These are phyloP conservation scores for Drosophila helvetica DNA, from an alignment of 2,888 invertebrate species.

Conservation along the genomic window DNA sequence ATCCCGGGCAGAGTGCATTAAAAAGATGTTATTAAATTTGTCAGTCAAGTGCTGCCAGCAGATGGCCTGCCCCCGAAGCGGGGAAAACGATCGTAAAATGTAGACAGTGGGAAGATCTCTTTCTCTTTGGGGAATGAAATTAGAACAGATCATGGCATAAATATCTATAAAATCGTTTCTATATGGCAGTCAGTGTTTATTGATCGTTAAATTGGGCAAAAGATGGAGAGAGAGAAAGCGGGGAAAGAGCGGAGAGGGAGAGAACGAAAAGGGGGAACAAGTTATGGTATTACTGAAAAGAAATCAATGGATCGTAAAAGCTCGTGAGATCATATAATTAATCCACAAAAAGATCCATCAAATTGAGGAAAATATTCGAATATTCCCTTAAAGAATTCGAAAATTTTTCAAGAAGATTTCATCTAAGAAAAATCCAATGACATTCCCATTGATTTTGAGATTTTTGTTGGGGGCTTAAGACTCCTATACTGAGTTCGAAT, in stretches of 20 bases:
- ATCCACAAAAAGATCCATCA: not conserved
- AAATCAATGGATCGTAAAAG: conserved; percentile 1
- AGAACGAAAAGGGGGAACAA: not conserved
- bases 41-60: conserved; percentile 65
- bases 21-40: conserved; percentile 73
- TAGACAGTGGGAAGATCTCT: not conserved
- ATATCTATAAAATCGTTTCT: conserved; percentile 16
- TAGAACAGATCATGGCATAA: conserved; percentile 9
- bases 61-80: conserved; percentile 54
- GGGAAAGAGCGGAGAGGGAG: too few relatives aligned
- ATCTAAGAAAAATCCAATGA: not conserved
- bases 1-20: conserved; percentile 66
- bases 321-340: not conserved
- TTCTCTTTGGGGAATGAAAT: not conserved
- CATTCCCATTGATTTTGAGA: too few relatives aligned
- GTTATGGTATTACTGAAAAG: too few relatives aligned
- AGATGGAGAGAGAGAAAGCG: not conserved
- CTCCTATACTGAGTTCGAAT: too few relatives aligned
- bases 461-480: too few relatives aligned
- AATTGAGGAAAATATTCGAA: not conserved
- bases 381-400: not conserved
- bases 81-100: conserved; percentile 45
- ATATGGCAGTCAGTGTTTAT: conserved; percentile 15
- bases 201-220: conserved; percentile 23
- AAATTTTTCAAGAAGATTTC: not conserved